These are phyloP conservation scores for Adoxophyes honmai DNA, from an alignment of 1,140 invertebrate genomes.

Conservation along the genomic window DNA sequence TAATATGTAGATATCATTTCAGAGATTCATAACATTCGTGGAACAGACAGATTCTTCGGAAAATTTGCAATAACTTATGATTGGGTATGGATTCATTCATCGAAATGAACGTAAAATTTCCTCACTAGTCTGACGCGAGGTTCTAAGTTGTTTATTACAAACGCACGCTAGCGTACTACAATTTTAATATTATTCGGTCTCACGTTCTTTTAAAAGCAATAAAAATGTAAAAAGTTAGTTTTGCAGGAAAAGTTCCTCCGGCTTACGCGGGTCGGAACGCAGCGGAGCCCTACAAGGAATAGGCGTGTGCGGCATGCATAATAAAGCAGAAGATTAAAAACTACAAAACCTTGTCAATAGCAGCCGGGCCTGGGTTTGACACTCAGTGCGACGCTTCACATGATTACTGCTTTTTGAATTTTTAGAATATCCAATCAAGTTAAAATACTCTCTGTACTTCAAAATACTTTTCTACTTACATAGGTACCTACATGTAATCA, in stretches of 20 bases:
- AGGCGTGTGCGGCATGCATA: constrained; percentile 73
- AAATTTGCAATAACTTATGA: no score
- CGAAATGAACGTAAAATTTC: no score
- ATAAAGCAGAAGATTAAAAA: constrained; percentile 73
- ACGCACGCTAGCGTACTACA: constrained; percentile 29
- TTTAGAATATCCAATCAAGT: no score
- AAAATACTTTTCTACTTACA: no score
- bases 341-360: constrained; percentile 67
- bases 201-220: constrained; percentile 71
- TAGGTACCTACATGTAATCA: no score
- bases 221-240: constrained; percentile 71
- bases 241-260: constrained; percentile 68
- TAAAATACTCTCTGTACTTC: no score
- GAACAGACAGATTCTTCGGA: no score
- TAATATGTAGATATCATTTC: no score
- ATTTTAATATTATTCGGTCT: constrained; percentile 69
- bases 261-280: constrained; percentile 58
- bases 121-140: no score
- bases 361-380: constrained; percentile 31
- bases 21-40: no score
- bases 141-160: not conserved
- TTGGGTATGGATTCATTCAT: no score
- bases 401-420: no score
- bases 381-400: constrained; percentile 12
- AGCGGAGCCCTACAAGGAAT: constrained; percentile 68